phyloP scores from a whole-genome alignment of 2,888 invertebrate species.

The Rotaria sp. region DNA sequence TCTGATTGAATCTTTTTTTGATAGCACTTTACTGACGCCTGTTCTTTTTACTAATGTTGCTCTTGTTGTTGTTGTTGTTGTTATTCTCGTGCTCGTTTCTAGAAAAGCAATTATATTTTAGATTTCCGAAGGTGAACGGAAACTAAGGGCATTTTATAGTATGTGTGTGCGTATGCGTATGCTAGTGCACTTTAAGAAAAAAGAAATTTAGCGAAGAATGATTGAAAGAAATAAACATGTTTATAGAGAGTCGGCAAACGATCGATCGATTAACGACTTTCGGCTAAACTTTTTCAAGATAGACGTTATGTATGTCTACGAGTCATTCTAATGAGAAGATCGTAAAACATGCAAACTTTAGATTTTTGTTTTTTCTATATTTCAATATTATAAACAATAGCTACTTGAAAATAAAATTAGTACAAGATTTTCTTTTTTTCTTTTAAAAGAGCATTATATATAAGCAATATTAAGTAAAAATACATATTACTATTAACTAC shows the following conservation, averaged over 20 bases:
- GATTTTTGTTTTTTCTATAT: neutral
- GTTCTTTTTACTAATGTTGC: neutral
- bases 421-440: neutral
- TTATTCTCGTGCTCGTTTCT: neutral
- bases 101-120: slow-evolving; percentile 7
- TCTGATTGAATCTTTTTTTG: slow-evolving; percentile 1
- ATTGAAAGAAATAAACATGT: slow-evolving; percentile 15
- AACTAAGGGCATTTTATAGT: neutral
- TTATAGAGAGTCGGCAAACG: neutral
- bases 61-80: neutral
- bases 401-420: neutral
- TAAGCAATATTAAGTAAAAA: no score
- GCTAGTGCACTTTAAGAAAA: neutral
- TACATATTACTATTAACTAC: no score
- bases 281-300: neutral
- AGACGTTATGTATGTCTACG: neutral
- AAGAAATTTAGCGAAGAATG: neutral
- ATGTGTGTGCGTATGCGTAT: neutral
- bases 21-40: neutral
- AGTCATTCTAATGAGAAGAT: neutral
- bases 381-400: neutral
- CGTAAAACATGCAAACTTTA: neutral
- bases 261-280: slow-evolving; percentile 12
- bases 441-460: neutral
- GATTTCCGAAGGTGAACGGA: neutral